These are phyloP conservation scores for Paramuricea clavata DNA, from an alignment of 92 coral and sea anemone species.

Conservation along the genomic window DNA sequence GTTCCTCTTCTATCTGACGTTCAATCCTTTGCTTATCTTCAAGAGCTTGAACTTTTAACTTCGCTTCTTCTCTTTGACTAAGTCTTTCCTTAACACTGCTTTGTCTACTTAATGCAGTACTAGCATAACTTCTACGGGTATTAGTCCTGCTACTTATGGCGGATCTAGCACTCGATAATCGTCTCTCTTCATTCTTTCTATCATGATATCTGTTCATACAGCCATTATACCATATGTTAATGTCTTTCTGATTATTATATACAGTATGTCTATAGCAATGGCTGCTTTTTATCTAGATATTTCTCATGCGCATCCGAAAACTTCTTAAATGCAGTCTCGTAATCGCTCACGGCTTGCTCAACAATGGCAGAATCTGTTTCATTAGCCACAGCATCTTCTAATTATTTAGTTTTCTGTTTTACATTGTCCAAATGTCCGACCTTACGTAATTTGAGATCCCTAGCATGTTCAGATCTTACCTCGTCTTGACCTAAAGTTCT, in stretches of 20 bases:
- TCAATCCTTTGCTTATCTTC: constrained; percentile 30
- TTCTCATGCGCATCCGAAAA: constrained; percentile 15
- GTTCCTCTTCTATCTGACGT: constrained; percentile 5
- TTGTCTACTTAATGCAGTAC: background rate
- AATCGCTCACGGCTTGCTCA: constrained; percentile 1
- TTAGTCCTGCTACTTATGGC: background rate
- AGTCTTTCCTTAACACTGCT: constrained; percentile 11
- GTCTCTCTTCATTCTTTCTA: background rate
- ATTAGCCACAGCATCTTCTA: constrained; percentile 19
- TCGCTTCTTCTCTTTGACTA: constrained; percentile 10
- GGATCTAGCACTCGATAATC: constrained; percentile 1
- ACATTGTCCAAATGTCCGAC: constrained; percentile 15
- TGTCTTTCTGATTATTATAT: constrained; percentile 9
- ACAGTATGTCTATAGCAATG: constrained; percentile 8
- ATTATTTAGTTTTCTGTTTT: background rate
- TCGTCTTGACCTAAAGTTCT: constrained; percentile 49
- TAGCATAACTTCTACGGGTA: background rate
- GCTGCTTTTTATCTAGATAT: background rate
- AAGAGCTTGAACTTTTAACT: background rate
- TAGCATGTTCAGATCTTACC: constrained; percentile 63
- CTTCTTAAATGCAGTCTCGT: constrained; percentile 16
- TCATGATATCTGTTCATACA: background rate
- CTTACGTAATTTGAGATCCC: constrained; percentile 35
- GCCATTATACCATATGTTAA: constrained; percentile 7
- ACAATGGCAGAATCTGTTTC: background rate